Percentiles rank a stretch among this genome's conserved stretches.
Conservation (phyloP, 2,888 invertebrate genomes). For the Arctia plantaginis region DNA sequence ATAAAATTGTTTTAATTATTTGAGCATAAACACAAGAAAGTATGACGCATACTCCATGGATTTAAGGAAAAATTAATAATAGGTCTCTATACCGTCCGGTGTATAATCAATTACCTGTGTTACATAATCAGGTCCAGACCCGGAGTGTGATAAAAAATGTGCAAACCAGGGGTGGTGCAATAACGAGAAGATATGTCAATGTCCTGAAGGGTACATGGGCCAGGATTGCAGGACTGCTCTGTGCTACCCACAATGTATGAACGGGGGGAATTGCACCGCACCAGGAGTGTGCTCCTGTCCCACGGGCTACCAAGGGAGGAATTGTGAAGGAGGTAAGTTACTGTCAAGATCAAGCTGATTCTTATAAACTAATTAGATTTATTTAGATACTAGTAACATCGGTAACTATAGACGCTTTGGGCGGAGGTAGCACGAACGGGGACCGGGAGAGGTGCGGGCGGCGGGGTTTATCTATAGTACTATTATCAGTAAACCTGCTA, state of each 20-base stretch:
- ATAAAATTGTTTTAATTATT: not conserved
- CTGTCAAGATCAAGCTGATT: not conserved
- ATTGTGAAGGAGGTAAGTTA: slow-evolving; percentile 94
- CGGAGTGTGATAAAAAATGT: slow-evolving; percentile 95
- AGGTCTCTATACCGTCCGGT: not conserved
- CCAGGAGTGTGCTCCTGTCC: slow-evolving; percentile 96
- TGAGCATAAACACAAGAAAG: not conserved
- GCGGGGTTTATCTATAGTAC: not conserved
- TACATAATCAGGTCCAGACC: slow-evolving; percentile 89
- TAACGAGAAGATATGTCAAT: slow-evolving; percentile 93
- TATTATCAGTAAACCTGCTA: not conserved
- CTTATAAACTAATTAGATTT: no score
- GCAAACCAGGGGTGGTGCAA: slow-evolving; percentile 95
- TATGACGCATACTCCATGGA: not conserved
- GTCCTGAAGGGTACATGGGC: slow-evolving; percentile 96
- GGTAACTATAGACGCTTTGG: no score
- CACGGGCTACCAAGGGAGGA: slow-evolving; percentile 95
- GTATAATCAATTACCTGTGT: not conserved
- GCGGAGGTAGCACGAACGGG: no score
- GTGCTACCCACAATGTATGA: slow-evolving; percentile 97
- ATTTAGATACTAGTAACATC: no score
- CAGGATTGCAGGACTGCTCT: slow-evolving; percentile 95
- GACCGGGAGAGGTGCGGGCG: no score
- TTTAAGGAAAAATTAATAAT: not conserved
- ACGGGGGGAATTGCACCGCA: slow-evolving; percentile 96